A percentile compares a stretch with the other conserved stretches of the same genome.
Conservation (phyloP, 2,888 invertebrate species). For the Acronicta aceris region DNA sequence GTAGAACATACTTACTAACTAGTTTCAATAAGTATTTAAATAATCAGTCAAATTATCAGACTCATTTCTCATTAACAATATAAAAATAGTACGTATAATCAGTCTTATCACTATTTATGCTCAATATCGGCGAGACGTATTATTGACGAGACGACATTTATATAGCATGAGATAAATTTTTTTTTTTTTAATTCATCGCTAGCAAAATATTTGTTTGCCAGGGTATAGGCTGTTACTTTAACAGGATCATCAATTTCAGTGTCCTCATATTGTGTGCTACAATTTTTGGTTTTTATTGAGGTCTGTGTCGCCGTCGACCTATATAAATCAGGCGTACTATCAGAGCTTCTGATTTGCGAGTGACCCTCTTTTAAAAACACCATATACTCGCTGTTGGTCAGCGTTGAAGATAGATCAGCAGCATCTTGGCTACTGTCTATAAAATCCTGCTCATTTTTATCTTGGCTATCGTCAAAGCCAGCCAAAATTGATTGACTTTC, state of each 20-base stretch:
- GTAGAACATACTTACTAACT: slow-evolving; percentile 12
- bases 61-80: slow-evolving; percentile 10
- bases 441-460: slow-evolving; percentile 4
- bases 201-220: slow-evolving; percentile 20
- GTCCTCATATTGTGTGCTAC: slow-evolving; percentile 12
- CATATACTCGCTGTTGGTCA: slow-evolving; percentile 20
- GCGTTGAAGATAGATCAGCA: slow-evolving; percentile 11
- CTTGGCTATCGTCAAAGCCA: slow-evolving; percentile 17
- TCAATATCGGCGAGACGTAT: slow-evolving; percentile 16
- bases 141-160: slow-evolving; percentile 22
- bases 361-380: slow-evolving; percentile 18
- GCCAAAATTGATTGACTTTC: slow-evolving; percentile 26
- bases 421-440: slow-evolving; percentile 14
- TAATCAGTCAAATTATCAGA: slow-evolving; percentile 17
- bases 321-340: slow-evolving; percentile 21
- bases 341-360: slow-evolving; percentile 11
- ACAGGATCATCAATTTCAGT: slow-evolving; percentile 14
- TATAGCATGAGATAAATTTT: slow-evolving; percentile 14
- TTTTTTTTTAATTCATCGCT: slow-evolving; percentile 10
- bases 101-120: slow-evolving; percentile 10
- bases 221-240: slow-evolving; percentile 13
- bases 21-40: slow-evolving; percentile 12
- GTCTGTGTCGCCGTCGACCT: slow-evolving; percentile 22
- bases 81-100: slow-evolving; percentile 10
- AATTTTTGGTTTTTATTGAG: slow-evolving; percentile 11